Evolutionary conservation across 1,140 invertebrate species (phyloP).

Genomic region (Pseudomyrmex pallidus): DNA sequence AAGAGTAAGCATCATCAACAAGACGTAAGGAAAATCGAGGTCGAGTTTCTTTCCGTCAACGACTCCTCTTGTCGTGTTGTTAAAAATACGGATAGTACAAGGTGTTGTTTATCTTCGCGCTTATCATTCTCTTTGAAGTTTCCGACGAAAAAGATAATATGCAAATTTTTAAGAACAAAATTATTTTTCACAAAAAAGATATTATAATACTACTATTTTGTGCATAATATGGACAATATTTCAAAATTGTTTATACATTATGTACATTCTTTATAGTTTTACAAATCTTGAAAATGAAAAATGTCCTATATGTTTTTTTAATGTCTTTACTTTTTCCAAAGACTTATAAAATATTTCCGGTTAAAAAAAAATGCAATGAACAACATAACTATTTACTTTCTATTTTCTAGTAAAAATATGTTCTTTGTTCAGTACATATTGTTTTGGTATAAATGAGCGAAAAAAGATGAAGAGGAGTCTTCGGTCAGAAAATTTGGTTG

Average conservation of each 20-base stretch:
- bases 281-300: too few species aligned
- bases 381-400: not conserved
- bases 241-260: not conserved
- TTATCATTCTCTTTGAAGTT: constrained; percentile 41
- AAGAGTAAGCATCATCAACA: constrained; percentile 48
- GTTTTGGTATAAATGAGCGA: not conserved
- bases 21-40: constrained; percentile 46
- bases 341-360: constrained; percentile 24
- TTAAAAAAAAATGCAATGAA: not conserved
- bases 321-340: not conserved
- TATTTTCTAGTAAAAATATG: not conserved
- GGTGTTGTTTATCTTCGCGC: constrained; percentile 22
- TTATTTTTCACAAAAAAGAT: constrained; percentile 26
- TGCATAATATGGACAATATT: not conserved
- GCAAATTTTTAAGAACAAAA: constrained; percentile 24
- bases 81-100: constrained; percentile 11
- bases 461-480: constrained; percentile 16
- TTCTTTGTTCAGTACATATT: not conserved
- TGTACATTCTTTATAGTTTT: not conserved
- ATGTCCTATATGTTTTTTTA: too few species aligned
- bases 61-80: not conserved
- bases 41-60: constrained; percentile 54
- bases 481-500: constrained; percentile 44
- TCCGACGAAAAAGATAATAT: constrained; percentile 6
- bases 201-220: constrained; percentile 1